A percentile compares a stretch with the other conserved stretches of the same genome.
phyloP scores from a whole-genome alignment of 2,888 invertebrate genomes.

The Nephrocerus scutellatus region DNA sequence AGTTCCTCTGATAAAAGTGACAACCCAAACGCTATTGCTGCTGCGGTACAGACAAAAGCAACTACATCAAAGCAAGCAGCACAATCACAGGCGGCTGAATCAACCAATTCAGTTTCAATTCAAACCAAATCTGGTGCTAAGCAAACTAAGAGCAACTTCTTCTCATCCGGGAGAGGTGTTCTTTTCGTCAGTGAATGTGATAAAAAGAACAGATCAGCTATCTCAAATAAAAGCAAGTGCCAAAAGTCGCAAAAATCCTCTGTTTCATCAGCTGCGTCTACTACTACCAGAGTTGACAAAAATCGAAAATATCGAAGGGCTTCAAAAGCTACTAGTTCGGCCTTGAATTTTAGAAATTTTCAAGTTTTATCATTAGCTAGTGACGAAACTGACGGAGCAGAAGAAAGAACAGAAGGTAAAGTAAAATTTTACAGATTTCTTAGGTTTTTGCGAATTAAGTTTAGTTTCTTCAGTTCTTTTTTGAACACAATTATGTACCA shows the following conservation, averaged over 20 bases:
- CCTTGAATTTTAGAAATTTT: neutral
- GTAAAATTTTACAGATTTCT: too few relatives aligned
- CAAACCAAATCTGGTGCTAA: constrained; percentile 2
- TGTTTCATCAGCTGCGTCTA: neutral
- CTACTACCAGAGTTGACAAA: constrained; percentile 6
- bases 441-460: too few relatives aligned
- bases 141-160: constrained; percentile 1
- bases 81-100: constrained; percentile 20
- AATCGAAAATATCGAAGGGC: constrained; percentile 3
- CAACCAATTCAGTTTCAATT: constrained; percentile 15
- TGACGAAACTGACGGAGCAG: neutral
- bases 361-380: neutral
- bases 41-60: constrained; percentile 13
- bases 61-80: constrained; percentile 19
- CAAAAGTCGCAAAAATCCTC: neutral
- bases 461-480: too few relatives aligned
- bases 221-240: neutral
- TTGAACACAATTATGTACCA: too few relatives aligned
- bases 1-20: constrained; percentile 6
- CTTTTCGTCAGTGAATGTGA: too few relatives aligned
- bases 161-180: too few relatives aligned
- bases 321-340: neutral
- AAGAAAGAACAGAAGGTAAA: neutral
- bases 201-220: neutral
- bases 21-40: neutral